Base-by-base conservation (phyloP, 2,113 vertebrate species). In the Himantopus leucocephalus region DNA sequence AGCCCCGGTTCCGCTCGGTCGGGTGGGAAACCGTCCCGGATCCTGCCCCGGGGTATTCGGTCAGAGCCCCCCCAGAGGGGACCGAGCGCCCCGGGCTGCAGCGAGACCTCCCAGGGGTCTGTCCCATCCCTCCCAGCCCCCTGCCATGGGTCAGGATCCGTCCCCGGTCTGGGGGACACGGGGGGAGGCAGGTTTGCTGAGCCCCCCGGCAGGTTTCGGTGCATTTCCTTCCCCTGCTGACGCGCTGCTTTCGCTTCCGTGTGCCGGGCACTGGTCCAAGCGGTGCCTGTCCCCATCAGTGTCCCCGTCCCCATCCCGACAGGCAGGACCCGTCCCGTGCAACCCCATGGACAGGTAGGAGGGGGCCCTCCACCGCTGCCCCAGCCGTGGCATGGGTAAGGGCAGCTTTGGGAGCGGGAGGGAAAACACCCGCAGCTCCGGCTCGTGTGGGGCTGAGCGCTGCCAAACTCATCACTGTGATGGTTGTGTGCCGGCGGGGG, bases 111-210 rank as follows among this genome's bases (percentile, higher is more conserved):
- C 30, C 5, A 0, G 16, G 29, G 47, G 55, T 24, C 30, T 35
- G 66, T 37, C 17, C 58, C 35, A 43, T 27, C 26, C 55, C 34
- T 67, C 66, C 52, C 74, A 52, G 35, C 37, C 50, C 43, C 50
- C 27, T 64, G 74, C 66, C 37, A 3, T 8, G 30, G 41, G 15
- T 14, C 22, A 63, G 41, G 41, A 71, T 27, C 13, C 1, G 0
- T 16, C 14, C 56, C 26, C 0, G 6, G 48, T 6, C 6, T 41
- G 30, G 5, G 35, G 22, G 14, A 4, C 0, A 0, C 0, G 0
- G 35, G 55, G 56, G 6, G 15, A 62, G 70, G 26, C 43, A 37
- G 43, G 43, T 52, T 50, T 6, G 3, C 80, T 34, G 43, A 66
- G 43, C 66, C 21, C 66, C 26, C 27, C 23, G 2, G 35, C 45